Conservation (phyloP, 2,797 vertebrate species). For the Bradypus variegatus region DNA sequence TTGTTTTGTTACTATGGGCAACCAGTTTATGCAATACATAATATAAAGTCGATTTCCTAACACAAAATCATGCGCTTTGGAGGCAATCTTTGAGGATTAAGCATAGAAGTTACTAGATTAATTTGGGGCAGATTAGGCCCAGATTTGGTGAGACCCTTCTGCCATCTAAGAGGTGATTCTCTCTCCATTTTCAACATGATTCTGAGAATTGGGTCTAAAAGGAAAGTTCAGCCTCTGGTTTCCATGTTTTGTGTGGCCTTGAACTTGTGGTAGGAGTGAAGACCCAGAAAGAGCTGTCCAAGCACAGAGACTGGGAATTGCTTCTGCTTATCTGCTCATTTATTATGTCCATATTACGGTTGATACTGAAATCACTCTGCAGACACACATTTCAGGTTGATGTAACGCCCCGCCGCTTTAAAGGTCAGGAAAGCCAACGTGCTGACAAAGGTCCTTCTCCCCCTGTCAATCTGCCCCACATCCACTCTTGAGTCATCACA, state of each 20-base stretch:
- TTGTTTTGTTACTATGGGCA: neutral
- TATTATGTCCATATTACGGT: neutral
- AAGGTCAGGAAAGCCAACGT: slow-evolving; percentile 49
- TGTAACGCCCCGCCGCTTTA: slow-evolving; percentile 7
- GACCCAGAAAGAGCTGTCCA: neutral
- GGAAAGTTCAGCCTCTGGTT: neutral
- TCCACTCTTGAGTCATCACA: slow-evolving; percentile 41
- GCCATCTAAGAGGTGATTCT: neutral
- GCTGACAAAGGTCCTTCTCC: slow-evolving; percentile 43
- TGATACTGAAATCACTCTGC: slow-evolving; percentile 11
- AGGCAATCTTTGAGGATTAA: neutral
- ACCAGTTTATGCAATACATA: neutral
- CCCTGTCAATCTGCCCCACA: neutral
- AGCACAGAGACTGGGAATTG: neutral
- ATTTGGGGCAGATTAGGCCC: neutral
- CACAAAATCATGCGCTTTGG: neutral
- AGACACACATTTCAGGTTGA: slow-evolving; percentile 43
- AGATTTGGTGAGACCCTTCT: neutral
- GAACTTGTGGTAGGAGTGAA: neutral
- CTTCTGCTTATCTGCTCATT: neutral
- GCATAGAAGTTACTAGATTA: neutral
- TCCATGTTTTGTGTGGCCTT: neutral
- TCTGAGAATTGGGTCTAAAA: neutral
- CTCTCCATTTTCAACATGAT: neutral
- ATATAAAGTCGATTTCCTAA: neutral